A percentile compares a stretch with the other conserved stretches of the same genome.
Conservation (phyloP, 2,113 vertebrate genomes). For the Otocyon megalotis region DNA sequence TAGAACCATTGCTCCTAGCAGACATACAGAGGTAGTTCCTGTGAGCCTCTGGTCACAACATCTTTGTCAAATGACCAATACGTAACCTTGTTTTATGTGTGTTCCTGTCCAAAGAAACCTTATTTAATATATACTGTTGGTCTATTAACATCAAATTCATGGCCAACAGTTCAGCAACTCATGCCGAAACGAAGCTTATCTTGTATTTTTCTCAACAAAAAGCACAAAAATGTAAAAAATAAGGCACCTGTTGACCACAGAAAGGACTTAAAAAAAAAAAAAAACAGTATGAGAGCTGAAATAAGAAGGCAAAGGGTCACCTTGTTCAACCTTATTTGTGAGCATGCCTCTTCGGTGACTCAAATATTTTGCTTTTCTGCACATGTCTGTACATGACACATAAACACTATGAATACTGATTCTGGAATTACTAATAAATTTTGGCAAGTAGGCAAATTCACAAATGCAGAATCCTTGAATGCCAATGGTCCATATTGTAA, state of each 20-base stretch:
- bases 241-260: background rate
- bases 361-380: background rate
- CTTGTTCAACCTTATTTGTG: background rate
- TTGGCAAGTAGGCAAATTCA: background rate
- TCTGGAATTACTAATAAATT: background rate
- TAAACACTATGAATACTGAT: background rate
- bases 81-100: background rate
- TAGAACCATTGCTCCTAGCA: background rate
- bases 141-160: background rate
- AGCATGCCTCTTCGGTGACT: background rate
- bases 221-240: background rate
- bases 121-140: background rate
- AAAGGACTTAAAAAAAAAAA: too few relatives aligned
- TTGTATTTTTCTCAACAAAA: background rate
- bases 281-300: background rate
- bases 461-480: background rate
- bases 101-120: background rate
- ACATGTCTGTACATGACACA: background rate
- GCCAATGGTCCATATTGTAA: background rate
- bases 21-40: background rate
- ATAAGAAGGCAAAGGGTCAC: background rate
- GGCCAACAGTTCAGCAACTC: background rate
- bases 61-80: background rate
- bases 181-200: background rate
- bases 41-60: background rate